These are phyloP conservation scores for Dromiciops gliroides DNA, from an alignment of 2,113 vertebrate species.

Conservation along the genomic window DNA sequence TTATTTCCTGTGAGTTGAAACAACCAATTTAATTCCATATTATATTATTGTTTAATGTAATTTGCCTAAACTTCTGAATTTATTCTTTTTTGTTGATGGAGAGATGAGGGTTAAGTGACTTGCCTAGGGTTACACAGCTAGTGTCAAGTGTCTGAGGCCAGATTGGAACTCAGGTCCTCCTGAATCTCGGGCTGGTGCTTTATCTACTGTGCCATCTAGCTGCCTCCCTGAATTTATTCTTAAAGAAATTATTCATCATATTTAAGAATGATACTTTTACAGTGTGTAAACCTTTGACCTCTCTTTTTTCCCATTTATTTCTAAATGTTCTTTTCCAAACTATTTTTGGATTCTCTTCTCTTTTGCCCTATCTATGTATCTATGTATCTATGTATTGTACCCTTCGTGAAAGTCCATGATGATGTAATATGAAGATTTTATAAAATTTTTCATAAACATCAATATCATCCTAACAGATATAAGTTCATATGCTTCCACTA, in stretches of 20 bases:
- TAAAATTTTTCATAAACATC: neutral
- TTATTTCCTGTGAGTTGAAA: neutral
- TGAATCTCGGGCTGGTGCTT: too few species aligned
- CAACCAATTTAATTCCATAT: neutral
- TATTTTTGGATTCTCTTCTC: neutral
- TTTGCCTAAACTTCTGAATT: neutral
- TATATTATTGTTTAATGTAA: neutral
- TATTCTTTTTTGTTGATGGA: too few species aligned
- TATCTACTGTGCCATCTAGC: too few species aligned
- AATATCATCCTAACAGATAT: neutral
- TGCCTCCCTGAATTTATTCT: neutral
- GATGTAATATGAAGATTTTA: neutral
- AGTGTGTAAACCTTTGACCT: neutral
- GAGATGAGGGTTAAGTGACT: too few species aligned
- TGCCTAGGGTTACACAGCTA: too few species aligned
- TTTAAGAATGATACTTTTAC: neutral
- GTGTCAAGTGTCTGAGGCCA: too few species aligned
- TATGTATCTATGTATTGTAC: too few species aligned
- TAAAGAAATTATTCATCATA: neutral
- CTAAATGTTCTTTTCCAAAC: neutral
- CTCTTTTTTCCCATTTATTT: neutral
- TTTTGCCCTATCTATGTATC: too few species aligned
- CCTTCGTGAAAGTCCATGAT: neutral
- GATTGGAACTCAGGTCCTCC: too few species aligned
- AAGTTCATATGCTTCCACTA: neutral